A percentile compares a stretch with the other conserved stretches of the same genome.
phyloP scores from a whole-genome alignment of 2,888 invertebrate species.

The Harpalus rubripes region DNA sequence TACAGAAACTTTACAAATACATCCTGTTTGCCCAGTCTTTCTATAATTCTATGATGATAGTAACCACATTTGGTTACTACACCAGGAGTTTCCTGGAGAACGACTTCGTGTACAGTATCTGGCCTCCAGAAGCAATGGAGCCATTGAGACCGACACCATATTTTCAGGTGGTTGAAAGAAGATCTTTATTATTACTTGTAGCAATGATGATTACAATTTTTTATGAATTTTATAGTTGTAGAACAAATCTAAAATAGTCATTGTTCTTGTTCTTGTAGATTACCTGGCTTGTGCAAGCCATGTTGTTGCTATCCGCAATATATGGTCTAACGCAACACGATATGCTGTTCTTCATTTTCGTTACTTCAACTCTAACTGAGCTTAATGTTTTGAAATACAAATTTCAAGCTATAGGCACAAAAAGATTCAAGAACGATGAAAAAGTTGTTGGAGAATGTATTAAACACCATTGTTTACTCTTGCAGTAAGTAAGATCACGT shows the following conservation, averaged over 20 bases:
- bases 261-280: neutral
- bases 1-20: neutral
- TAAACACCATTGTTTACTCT: conserved; percentile 11
- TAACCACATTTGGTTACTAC: neutral
- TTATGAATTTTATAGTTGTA: too few species aligned
- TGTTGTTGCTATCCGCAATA: neutral
- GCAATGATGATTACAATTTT: too few species aligned
- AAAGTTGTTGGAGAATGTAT: neutral
- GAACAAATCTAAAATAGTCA: too few species aligned
- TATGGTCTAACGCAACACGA: neutral
- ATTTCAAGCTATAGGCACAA: conserved; percentile 14
- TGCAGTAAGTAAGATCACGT: neutral
- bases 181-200: too few species aligned
- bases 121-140: neutral
- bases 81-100: neutral
- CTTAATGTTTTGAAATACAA: conserved; percentile 2
- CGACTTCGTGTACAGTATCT: neutral
- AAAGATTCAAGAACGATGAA: neutral
- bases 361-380: neutral
- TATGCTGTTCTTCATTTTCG: neutral
- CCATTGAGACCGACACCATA: neutral
- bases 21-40: neutral
- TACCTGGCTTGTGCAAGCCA: neutral
- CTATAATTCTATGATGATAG: neutral
- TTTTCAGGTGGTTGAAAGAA: neutral